Evolutionary conservation across 2,888 invertebrate species (phyloP).

Genomic region (Ceratothoa steindachneri): DNA sequence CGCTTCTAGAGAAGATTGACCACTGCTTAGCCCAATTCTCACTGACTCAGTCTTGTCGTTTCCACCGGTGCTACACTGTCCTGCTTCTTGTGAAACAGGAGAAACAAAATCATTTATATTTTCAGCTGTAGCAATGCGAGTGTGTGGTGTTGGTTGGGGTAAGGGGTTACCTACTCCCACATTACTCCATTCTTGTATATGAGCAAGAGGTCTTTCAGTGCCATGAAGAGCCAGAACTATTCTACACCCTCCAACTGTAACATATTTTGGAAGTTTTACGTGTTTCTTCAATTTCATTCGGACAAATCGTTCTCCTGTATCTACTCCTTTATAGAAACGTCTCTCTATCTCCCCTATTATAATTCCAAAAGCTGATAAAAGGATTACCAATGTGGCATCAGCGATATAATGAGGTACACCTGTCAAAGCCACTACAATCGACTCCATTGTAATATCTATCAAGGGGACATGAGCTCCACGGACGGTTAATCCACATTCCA

Average conservation of each 20-base stretch:
- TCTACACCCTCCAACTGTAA: conserved; percentile 51
- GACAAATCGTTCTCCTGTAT: conserved; percentile 53
- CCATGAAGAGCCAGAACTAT: conserved; percentile 51
- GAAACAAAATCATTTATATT: neutral
- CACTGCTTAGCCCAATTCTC: neutral
- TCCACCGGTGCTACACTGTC: neutral
- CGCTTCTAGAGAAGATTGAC: no score
- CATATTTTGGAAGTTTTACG: conserved; percentile 48
- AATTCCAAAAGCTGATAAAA: conserved; percentile 52
- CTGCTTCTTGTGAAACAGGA: neutral
- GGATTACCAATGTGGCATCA: conserved; percentile 51
- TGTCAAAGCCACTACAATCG: conserved; percentile 51
- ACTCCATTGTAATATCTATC: conserved; percentile 51
- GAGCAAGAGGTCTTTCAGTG: conserved; percentile 26
- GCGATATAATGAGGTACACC: conserved; percentile 53
- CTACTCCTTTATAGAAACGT: conserved; percentile 53
- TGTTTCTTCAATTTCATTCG: conserved; percentile 50
- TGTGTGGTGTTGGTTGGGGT: conserved; percentile 13
- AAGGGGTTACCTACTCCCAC: no score
- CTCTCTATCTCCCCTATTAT: conserved; percentile 53
- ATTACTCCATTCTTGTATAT: conserved; percentile 32
- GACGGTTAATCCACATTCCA: conserved; percentile 50
- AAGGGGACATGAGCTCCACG: conserved; percentile 50
- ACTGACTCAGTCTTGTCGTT: neutral
- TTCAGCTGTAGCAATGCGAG: neutral